A percentile compares a stretch with the other conserved stretches of the same genome.
phyloP scores from a whole-genome alignment of 2,797 vertebrate genomes.

The Psittacula derbiana region DNA sequence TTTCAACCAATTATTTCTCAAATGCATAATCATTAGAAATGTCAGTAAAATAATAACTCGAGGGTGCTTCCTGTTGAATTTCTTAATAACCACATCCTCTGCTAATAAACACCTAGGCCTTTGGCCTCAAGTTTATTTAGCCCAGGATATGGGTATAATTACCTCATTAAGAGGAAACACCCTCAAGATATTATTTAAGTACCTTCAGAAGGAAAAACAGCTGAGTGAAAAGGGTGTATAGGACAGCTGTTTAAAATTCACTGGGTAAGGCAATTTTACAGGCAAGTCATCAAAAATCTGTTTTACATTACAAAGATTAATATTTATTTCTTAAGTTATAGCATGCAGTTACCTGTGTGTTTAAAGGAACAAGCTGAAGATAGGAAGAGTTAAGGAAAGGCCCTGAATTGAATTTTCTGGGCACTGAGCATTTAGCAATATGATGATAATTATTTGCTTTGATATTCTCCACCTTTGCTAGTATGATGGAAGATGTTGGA shows the following conservation, averaged over 20 bases:
- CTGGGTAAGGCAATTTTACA: neutral
- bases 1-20: slow-evolving; percentile 43
- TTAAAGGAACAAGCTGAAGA: neutral
- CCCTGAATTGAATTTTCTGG: neutral
- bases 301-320: neutral
- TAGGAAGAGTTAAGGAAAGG: neutral
- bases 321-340: neutral
- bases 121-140: slow-evolving; percentile 68
- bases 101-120: slow-evolving; percentile 69
- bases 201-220: slow-evolving; percentile 52
- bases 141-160: slow-evolving; percentile 68
- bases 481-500: neutral
- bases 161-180: slow-evolving; percentile 70
- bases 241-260: slow-evolving; percentile 28
- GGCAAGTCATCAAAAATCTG: neutral
- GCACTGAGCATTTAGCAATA: neutral
- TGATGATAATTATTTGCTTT: neutral
- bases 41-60: slow-evolving; percentile 61
- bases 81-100: slow-evolving; percentile 66
- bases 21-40: slow-evolving; percentile 46
- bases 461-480: neutral
- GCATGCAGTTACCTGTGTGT: neutral
- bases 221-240: slow-evolving; percentile 26
- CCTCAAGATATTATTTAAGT: slow-evolving; percentile 68
- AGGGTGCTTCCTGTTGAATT: slow-evolving; percentile 62